These are phyloP conservation scores for Pseudomyrmex cubaensis DNA, from an alignment of 1,140 invertebrate species.

Conservation along the genomic window DNA sequence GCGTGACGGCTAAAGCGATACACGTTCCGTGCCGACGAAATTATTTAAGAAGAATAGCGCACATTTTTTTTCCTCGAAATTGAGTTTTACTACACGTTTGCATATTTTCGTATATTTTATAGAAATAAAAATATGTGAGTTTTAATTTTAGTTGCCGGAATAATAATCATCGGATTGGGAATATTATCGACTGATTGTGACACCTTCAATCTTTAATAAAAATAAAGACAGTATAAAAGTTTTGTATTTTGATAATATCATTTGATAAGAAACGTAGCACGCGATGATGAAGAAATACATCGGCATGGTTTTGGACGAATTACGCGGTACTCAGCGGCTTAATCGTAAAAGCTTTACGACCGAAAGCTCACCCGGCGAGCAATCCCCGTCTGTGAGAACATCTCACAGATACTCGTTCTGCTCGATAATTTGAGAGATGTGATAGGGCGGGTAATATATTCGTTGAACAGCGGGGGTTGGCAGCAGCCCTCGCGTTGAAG, in stretches of 20 bases:
- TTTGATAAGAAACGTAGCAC: not conserved
- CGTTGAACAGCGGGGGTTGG: not conserved
- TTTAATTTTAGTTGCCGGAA: not conserved
- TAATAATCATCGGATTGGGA: not conserved
- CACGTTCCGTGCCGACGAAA: not conserved
- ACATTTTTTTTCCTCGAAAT: not conserved
- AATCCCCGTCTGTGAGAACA: not conserved
- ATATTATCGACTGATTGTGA: no score
- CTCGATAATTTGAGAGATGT: slow-evolving; percentile 28
- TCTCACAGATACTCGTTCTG: not conserved
- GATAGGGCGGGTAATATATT: slow-evolving; percentile 23
- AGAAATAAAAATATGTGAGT: no score
- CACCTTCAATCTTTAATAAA: no score
- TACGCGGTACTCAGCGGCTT: not conserved
- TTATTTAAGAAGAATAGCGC: not conserved
- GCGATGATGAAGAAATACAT: no score
- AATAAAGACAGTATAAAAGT: no score
- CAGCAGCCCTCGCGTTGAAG: not conserved
- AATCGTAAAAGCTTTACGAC: slow-evolving; percentile 29
- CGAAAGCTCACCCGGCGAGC: not conserved
- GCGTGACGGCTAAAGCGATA: not conserved
- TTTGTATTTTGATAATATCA: not conserved
- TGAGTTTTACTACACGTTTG: not conserved
- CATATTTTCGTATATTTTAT: no score
- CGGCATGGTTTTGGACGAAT: not conserved